A percentile compares a stretch with the other conserved stretches of the same genome.
phyloP scores from a whole-genome alignment of 2,797 vertebrate genomes.

The Sebastes oblongus region DNA sequence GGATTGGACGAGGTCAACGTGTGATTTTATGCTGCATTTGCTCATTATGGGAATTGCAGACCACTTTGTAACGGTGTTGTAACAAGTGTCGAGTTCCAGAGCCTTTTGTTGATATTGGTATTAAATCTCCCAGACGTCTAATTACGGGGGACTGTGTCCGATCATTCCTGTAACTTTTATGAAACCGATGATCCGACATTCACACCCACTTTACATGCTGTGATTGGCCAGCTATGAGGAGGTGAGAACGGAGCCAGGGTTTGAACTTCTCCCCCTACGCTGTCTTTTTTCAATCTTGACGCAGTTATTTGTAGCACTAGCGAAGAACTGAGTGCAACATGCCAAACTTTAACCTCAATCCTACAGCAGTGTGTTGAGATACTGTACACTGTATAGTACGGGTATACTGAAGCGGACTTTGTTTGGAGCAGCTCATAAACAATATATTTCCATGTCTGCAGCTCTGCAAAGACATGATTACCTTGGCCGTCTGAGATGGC shows the following conservation, averaged over 20 bases:
- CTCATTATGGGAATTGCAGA: neutral
- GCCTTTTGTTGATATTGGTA: neutral
- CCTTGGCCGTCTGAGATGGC: neutral
- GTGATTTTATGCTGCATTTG: neutral
- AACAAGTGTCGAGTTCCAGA: neutral
- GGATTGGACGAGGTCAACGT: neutral
- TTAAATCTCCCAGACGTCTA: neutral
- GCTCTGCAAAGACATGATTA: conserved; percentile 1
- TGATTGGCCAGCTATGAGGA: neutral
- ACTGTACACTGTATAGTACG: neutral
- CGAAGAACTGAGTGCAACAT: neutral
- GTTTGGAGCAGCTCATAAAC: conserved; percentile 3
- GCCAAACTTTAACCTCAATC: neutral
- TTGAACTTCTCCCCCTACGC: neutral
- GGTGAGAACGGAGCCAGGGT: neutral
- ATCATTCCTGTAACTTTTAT: neutral
- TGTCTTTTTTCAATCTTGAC: neutral
- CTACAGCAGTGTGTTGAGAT: neutral
- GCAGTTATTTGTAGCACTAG: neutral
- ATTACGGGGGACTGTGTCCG: neutral
- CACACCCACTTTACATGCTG: neutral
- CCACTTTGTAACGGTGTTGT: neutral
- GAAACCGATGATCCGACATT: neutral
- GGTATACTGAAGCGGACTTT: neutral
- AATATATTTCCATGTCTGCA: neutral